Evolutionary conservation across 2,888 invertebrate genomes (phyloP).

Genomic region (Nebria brevicollis): DNA sequence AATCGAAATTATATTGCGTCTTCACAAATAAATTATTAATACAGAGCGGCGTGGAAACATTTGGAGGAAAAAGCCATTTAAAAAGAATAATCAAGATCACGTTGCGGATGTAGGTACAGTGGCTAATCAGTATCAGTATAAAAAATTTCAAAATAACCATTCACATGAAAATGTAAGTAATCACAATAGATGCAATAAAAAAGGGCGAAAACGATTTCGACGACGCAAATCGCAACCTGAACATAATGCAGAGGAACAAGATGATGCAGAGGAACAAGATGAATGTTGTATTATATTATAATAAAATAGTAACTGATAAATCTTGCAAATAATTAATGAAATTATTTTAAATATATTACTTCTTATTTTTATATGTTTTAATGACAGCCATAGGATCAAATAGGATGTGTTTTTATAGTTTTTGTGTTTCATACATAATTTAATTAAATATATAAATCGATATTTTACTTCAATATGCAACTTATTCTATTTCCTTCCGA

Average conservation of each 20-base stretch:
- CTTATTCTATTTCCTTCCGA: no score
- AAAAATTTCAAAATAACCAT: background rate
- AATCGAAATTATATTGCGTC: no score
- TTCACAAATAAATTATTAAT: background rate
- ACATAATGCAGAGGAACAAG: background rate
- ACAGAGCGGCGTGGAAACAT: background rate
- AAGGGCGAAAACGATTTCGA: background rate
- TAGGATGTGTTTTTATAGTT: no score
- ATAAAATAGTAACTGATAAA: background rate
- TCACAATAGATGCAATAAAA: background rate
- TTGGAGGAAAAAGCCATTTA: background rate
- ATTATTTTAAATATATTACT: no score
- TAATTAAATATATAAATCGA: no score
- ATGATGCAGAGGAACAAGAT: background rate
- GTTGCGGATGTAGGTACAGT: background rate
- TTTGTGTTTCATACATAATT: no score
- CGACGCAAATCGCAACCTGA: background rate
- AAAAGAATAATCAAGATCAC: background rate
- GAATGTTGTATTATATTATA: background rate
- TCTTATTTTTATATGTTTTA: no score
- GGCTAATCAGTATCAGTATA: background rate
- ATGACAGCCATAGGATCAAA: no score
- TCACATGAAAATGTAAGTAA: background rate
- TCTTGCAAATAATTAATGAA: background rate
- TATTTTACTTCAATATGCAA: no score